phyloP scores from a whole-genome alignment of 2,113 vertebrate genomes.

The Raja brachyura region DNA sequence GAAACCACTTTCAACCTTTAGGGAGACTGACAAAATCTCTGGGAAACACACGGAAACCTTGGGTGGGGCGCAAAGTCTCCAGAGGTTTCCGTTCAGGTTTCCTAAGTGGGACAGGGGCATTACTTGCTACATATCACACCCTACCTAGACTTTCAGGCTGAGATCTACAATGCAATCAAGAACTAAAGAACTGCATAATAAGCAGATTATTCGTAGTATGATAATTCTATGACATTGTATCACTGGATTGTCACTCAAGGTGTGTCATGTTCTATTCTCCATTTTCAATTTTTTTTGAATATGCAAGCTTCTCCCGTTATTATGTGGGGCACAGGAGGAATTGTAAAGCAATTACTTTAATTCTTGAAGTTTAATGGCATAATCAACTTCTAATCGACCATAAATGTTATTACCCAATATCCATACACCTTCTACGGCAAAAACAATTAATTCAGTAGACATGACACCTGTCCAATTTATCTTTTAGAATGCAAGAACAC shows the following conservation, averaged over 20 bases:
- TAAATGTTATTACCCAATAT: not conserved
- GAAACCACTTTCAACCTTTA: too few relatives aligned
- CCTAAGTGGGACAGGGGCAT: too few relatives aligned
- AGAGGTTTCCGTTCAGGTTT: too few relatives aligned
- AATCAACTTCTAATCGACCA: not conserved
- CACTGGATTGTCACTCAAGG: not conserved
- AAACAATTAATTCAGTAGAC: not conserved
- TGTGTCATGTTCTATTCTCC: not conserved
- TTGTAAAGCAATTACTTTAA: not conserved
- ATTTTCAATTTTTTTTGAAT: not conserved
- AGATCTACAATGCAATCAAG: not conserved
- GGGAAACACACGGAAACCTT: too few relatives aligned
- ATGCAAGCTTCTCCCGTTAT: not conserved
- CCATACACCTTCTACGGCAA: not conserved
- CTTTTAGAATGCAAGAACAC: not conserved
- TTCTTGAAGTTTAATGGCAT: not conserved
- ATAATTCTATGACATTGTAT: not conserved
- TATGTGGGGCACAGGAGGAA: not conserved
- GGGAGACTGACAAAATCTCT: too few relatives aligned
- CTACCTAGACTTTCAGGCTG: not conserved
- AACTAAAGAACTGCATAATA: not conserved
- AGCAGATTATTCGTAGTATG: too few relatives aligned
- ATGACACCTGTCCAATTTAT: not conserved
- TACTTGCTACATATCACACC: too few relatives aligned
- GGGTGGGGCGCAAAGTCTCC: too few relatives aligned